phyloP scores from a whole-genome alignment of 2,113 vertebrate species.

The Saguinus imperator region DNA sequence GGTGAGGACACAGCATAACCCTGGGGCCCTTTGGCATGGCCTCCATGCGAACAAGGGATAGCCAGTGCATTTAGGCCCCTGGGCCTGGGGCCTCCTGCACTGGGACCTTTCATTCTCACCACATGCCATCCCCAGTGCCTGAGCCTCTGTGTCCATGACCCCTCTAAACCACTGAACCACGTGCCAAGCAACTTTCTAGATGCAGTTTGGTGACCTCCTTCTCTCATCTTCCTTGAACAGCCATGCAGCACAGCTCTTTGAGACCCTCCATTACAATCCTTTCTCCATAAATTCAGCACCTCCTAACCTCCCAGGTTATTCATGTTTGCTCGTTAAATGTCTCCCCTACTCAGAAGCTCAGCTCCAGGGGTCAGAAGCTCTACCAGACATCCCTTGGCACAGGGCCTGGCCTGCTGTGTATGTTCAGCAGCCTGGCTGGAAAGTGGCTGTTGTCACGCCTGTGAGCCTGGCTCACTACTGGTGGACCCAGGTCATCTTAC shows the following conservation, averaged over 20 bases:
- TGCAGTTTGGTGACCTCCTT: no score
- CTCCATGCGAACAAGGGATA: no score
- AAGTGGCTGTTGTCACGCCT: background rate
- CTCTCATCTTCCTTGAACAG: background rate
- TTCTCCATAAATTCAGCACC: background rate
- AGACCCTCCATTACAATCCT: no score
- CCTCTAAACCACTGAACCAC: background rate
- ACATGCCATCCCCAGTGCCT: no score
- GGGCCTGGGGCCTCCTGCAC: background rate
- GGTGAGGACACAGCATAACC: background rate
- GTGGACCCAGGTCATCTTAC: background rate
- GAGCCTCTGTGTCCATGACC: background rate
- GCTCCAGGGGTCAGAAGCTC: background rate
- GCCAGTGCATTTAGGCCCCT: no score
- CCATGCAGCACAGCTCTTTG: background rate
- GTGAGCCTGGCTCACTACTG: background rate
- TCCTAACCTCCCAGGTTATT: background rate
- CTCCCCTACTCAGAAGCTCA: background rate
- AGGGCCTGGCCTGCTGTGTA: no score
- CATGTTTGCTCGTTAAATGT: background rate
- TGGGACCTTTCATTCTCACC: background rate
- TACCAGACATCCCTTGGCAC: no score
- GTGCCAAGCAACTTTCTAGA: background rate
- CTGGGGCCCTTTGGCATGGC: no score
- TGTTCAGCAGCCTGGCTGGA: no score